Percentiles rank a stretch among this genome's conserved stretches.
phyloP scores from a whole-genome alignment of 1,140 invertebrate genomes.

The Linepithema humile region DNA sequence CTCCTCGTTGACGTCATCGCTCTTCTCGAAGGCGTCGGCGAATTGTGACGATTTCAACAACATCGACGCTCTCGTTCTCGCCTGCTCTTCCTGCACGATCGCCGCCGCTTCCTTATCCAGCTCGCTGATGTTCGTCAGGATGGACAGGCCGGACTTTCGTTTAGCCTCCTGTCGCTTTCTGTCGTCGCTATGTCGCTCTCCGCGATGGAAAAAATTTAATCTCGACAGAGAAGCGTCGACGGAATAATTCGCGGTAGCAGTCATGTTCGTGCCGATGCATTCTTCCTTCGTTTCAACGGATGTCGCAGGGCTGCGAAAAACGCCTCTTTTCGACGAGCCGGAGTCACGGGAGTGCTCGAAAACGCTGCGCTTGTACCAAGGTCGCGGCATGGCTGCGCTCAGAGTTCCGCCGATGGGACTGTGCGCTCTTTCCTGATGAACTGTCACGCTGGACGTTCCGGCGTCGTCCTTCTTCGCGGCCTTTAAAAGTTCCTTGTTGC shows the following conservation, averaged over 20 bases:
- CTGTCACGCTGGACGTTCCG: background rate
- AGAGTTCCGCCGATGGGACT: conserved; percentile 71
- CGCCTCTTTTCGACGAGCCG: conserved; percentile 53
- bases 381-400: conserved; percentile 84
- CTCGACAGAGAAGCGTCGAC: conserved; percentile 74
- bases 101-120: conserved; percentile 91
- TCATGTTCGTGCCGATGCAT: conserved; percentile 57
- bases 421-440: conserved; percentile 25
- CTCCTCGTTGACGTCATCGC: conserved; percentile 74
- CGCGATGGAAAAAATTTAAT: conserved; percentile 76
- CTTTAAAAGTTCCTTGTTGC: conserved; percentile 23
- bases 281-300: conserved; percentile 68
- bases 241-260: conserved; percentile 49
- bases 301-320: conserved; percentile 52
- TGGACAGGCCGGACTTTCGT: conserved; percentile 86
- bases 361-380: conserved; percentile 87
- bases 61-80: conserved; percentile 76
- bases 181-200: conserved; percentile 80
- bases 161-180: conserved; percentile 81
- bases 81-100: conserved; percentile 88
- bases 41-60: conserved; percentile 76
- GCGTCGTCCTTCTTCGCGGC: conserved; percentile 6
- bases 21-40: conserved; percentile 78
- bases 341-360: conserved; percentile 70
- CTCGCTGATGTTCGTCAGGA: conserved; percentile 92